phyloP scores from a whole-genome alignment of 2,113 vertebrate genomes.

The Lagopus leucura region DNA sequence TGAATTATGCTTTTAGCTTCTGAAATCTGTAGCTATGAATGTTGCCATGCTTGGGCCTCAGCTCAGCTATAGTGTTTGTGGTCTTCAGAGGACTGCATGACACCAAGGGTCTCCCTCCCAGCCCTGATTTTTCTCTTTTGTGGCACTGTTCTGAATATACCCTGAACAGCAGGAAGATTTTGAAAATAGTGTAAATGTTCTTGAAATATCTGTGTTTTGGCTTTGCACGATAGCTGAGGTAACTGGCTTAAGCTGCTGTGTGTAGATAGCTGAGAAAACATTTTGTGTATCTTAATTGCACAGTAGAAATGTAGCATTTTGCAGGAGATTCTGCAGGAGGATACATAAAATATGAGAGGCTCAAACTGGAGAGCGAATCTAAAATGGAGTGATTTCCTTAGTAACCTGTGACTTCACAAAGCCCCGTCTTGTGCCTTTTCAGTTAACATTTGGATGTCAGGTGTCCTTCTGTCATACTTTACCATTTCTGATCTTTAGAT shows the following conservation, averaged over 20 bases:
- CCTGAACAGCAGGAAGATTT: slow-evolving; percentile 5
- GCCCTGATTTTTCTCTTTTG: neutral
- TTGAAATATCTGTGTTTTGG: neutral
- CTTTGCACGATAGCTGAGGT: neutral
- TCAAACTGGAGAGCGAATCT: slow-evolving; percentile 51
- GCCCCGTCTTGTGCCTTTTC: slow-evolving; percentile 63
- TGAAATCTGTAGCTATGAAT: neutral
- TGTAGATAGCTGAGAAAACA: neutral
- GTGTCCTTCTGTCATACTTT: slow-evolving; percentile 71
- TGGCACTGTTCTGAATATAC: slow-evolving; percentile 6
- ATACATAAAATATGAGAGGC: slow-evolving; percentile 6
- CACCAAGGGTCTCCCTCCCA: neutral
- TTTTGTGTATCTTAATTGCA: slow-evolving; percentile 16
- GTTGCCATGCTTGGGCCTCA: slow-evolving; percentile 61
- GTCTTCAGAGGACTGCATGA: neutral
- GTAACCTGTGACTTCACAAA: slow-evolving; percentile 81
- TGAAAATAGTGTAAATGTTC: neutral
- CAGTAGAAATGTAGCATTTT: slow-evolving; percentile 17
- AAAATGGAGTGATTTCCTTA: slow-evolving; percentile 74
- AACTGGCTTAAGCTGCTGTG: neutral
- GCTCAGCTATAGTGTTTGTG: slow-evolving; percentile 25
- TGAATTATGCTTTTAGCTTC: neutral
- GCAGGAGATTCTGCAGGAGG: slow-evolving; percentile 22
- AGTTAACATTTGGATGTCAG: slow-evolving; percentile 72
- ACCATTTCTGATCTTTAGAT: slow-evolving; percentile 75